phyloP scores from a whole-genome alignment of 2,113 vertebrate species.

The Chloropsis hardwickii region DNA sequence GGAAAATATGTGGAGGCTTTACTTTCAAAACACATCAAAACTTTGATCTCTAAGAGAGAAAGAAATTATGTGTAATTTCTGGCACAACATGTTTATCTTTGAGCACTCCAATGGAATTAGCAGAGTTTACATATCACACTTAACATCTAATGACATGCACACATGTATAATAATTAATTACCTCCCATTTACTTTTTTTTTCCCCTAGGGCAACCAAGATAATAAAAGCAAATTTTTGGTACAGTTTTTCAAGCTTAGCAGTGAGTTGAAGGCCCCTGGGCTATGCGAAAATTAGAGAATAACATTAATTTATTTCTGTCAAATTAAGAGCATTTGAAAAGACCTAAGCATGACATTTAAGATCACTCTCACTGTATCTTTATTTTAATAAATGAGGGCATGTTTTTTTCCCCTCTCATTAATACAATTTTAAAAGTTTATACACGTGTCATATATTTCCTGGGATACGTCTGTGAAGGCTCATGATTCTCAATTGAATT shows the following conservation, averaged over 20 bases:
- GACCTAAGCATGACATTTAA: background rate
- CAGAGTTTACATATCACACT: constrained; percentile 3
- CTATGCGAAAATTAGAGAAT: background rate
- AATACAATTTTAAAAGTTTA: background rate
- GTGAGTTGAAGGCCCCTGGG: background rate
- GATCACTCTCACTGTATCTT: background rate
- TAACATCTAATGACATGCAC: constrained; percentile 45
- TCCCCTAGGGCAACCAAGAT: background rate
- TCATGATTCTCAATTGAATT: background rate
- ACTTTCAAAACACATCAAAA: background rate
- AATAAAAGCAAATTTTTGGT: background rate
- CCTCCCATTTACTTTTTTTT: background rate
- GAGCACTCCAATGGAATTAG: background rate
- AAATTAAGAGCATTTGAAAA: background rate
- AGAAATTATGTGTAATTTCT: background rate
- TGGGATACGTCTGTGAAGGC: background rate
- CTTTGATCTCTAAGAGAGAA: background rate
- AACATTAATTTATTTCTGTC: constrained; percentile 8
- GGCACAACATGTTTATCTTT: background rate
- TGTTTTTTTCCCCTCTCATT: background rate
- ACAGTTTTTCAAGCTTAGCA: background rate
- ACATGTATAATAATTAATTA: constrained; percentile 43
- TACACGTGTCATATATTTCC: background rate
- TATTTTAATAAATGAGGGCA: background rate
- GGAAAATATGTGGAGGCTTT: background rate